Evolutionary conservation across 2,888 invertebrate species (phyloP).

Genomic region (Prenolepis imparis): DNA sequence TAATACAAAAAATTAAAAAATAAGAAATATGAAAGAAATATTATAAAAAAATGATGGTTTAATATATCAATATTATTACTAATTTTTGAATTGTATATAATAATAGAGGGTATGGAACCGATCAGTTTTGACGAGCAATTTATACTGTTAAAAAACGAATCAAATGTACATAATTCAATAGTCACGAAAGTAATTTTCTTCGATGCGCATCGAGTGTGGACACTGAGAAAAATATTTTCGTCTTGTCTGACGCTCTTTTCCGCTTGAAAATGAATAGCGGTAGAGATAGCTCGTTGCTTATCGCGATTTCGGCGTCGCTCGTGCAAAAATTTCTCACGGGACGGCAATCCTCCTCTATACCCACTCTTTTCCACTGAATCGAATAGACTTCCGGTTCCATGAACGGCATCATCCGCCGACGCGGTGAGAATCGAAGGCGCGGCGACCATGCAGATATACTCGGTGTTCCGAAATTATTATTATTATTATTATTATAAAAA

Average conservation of each 20-base stretch:
- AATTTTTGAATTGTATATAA: neutral
- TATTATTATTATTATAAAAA: neutral
- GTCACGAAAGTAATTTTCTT: conserved; percentile 29
- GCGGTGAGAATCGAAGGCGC: conserved; percentile 71
- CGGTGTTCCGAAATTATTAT: conserved; percentile 24
- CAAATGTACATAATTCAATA: neutral
- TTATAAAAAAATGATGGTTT: neutral
- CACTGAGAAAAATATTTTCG: conserved; percentile 49
- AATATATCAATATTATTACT: neutral
- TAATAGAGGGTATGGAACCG: neutral
- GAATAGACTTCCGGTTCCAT: conserved; percentile 76
- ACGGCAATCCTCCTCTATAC: conserved; percentile 68
- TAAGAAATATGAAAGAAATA: neutral
- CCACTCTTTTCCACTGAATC: conserved; percentile 64
- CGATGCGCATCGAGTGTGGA: conserved; percentile 32
- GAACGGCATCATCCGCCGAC: conserved; percentile 75
- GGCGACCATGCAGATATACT: conserved; percentile 27
- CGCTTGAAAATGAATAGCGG: conserved; percentile 49
- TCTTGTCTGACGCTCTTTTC: conserved; percentile 18
- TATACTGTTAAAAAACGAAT: conserved; percentile 1
- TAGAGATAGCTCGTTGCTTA: conserved; percentile 73
- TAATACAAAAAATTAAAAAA: neutral
- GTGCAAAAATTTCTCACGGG: conserved; percentile 75
- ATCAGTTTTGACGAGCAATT: neutral
- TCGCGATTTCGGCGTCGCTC: conserved; percentile 77